Evolutionary conservation across 1,140 invertebrate genomes (phyloP).

Genomic region (Pygmarrhopalites habei): DNA sequence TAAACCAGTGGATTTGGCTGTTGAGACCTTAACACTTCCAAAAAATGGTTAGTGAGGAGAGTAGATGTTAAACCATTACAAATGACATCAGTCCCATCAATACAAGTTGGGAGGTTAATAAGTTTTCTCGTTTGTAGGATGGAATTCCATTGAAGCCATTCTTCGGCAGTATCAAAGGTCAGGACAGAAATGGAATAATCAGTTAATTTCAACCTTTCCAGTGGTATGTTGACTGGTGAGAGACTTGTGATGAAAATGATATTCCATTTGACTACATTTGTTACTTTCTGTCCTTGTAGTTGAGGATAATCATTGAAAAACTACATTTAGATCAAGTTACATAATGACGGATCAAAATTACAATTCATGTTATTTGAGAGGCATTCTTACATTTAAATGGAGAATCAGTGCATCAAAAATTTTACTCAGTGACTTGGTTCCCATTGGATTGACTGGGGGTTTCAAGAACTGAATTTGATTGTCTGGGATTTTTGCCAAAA

Average conservation of each 20-base stretch:
- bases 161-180: conserved; percentile 17
- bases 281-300: no score
- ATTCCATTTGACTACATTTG: conserved; percentile 5
- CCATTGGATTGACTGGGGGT: no score
- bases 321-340: no score
- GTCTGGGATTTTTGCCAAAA: no score
- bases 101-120: conserved; percentile 12
- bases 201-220: background rate
- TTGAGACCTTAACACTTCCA: conserved; percentile 15
- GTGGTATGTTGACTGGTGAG: background rate
- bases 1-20: no score
- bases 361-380: no score
- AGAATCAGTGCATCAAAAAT: no score
- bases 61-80: conserved; percentile 5
- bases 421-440: no score
- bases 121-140: conserved; percentile 21
- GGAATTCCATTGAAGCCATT: conserved; percentile 24
- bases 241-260: conserved; percentile 13
- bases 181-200: conserved; percentile 11
- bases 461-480: background rate
- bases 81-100: background rate
- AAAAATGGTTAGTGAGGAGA: conserved; percentile 17
- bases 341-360: no score
- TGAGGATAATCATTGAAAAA: no score
- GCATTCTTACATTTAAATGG: no score